Base-by-base conservation (phyloP, 1,140 invertebrate genomes). In the Heliconius hermathena region DNA sequence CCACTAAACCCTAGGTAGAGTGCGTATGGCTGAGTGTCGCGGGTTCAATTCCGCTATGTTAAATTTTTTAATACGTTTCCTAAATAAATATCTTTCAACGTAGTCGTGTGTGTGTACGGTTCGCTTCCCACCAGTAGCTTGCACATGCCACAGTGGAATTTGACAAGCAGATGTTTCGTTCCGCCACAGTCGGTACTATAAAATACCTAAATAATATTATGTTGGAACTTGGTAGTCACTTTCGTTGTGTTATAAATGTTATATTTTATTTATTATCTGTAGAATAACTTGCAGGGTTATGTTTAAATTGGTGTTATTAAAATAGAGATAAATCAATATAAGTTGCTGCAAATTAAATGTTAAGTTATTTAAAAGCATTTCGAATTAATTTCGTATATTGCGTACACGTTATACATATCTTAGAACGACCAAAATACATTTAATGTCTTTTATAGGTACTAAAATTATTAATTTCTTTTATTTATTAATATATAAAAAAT, bases 121-220 rank as follows among this genome's bases (percentile, higher is more conserved):
- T 87, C 87, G 90, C 81, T 94, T 93, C 92, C 88, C 92, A 93
- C 86, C 89, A 89, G 88, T 89, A 88, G 87, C 87, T 83, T 89
- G 90, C 92, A 94, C 90, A 94, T 94, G 92, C 88, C 91, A 88
- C 82, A 78, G 82, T 89, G 91, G 92, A 94, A 94, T 94, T 94
- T 90, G 90, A 92, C 91, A 91, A 90, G 92, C 92, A 94, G 92
- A 92, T 93, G 92, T 91, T 66, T 88, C 86, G 86, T 90, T 90
- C 89, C 88, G 87, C 85, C 83, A 84, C 87, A 83, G 85, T 85
- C 87, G 83, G 86, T 85, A 89, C 81, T 85, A 90, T 91, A 90
- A 92, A 89, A 92, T 90, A 89, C 89, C 88, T 90, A 90, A 26
- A 89, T 89, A 89, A 90, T 89, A 46, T 46, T 46, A 84, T 88